Evolutionary conservation across 2,113 vertebrate genomes (phyloP), one percentile per base, ranked within the genome.

Genomic region (Dasypus novemcinctus): DNA sequence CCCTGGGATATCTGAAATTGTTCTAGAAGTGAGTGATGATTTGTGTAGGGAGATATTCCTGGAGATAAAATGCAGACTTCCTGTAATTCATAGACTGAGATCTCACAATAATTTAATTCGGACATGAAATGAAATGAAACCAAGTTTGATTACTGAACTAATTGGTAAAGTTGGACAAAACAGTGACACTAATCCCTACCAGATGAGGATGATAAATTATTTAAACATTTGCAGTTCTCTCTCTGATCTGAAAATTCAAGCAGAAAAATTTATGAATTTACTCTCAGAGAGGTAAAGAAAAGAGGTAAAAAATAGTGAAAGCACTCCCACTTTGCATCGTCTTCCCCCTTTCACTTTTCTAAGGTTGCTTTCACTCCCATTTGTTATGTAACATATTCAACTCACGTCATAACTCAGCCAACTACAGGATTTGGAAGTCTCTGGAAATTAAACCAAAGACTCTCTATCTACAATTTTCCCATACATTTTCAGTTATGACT

Each of bases 101-200:
- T 88, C 23, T 36, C 4, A 80, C 29, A 61, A 76, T 59, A 5
- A 90, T 41, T 72, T 66, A 41, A 72, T 86, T 81, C 46, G 7
- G 11, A n/a, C 5, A 63, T 87, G 31, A 69, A 91, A 63, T 90
- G 31, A 76, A 95, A 85, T 81, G 54, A 86, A 86, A 95, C 78
- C 27, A 81, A 27, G 41, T 41, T 71, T 81, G 86, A 71, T 79
- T 93, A 64, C 49, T 87, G 57, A 93, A 25, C n/a, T 94, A 95
- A 88, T 93, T 84, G 64, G n/a, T 87, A 31, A 29, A 87, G 31
- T 68, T 93, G 12, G 9, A 83, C 25, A 83, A 78, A 64, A 74
- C 17, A 86, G 11, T 66, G 43, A n/a, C 0, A n/a, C 57, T 87
- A 91, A 95, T 79, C n/a, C 69, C 52, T 46, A 52, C 14, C 46